Conservation (phyloP, 2,797 vertebrate genomes). For the Falco biarmicus region DNA sequence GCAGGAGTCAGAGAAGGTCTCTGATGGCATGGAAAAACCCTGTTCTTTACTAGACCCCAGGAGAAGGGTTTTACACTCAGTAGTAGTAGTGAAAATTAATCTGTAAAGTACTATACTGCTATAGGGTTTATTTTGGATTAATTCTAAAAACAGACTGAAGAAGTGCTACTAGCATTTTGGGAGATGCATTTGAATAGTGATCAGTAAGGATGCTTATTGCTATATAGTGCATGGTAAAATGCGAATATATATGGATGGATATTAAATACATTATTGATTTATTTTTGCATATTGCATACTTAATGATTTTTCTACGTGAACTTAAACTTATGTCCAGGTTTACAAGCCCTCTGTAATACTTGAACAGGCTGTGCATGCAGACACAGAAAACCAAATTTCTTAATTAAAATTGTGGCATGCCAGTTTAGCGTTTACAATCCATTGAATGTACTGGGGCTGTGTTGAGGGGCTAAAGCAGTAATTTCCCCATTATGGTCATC, state of each 20-base stretch:
- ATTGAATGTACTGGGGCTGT: background rate
- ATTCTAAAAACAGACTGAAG: background rate
- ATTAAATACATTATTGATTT: background rate
- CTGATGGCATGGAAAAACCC: background rate
- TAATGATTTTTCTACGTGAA: background rate
- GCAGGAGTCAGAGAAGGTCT: background rate
- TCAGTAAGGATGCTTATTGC: background rate
- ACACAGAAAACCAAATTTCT: background rate
- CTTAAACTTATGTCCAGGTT: background rate
- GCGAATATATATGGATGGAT: background rate
- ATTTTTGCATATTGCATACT: background rate
- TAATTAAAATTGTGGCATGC: background rate
- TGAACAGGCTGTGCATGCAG: background rate
- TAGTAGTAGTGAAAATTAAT: background rate
- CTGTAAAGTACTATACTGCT: background rate
- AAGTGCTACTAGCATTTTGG: background rate
- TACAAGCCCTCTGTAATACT: background rate
- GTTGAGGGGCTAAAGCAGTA: constrained; percentile 17
- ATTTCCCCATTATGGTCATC: background rate
- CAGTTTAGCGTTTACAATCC: background rate
- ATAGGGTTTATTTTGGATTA: background rate
- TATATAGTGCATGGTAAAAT: background rate
- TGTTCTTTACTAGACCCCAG: background rate
- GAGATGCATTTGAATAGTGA: background rate
- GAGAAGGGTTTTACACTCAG: background rate